These are phyloP conservation scores for Enteromius paludinosus DNA, from an alignment of 2,797 vertebrate genomes.

Conservation along the genomic window DNA sequence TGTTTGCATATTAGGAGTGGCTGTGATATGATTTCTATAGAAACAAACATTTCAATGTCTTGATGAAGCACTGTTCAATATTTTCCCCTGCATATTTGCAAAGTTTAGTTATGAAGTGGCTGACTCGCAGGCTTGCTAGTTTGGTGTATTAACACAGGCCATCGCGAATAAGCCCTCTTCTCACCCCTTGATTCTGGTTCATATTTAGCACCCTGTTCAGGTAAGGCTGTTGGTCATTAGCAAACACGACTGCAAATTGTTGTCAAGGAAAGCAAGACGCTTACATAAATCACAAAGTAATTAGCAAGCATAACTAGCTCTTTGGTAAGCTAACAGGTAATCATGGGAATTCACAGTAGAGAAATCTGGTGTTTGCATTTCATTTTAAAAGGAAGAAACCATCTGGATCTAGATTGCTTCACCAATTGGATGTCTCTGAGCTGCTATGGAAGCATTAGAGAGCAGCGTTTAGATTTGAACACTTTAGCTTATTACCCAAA, in stretches of 20 bases:
- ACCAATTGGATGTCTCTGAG: slow-evolving; percentile 7
- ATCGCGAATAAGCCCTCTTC: slow-evolving; percentile 5
- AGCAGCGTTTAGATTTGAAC: background rate
- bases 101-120: background rate
- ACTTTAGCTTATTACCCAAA: slow-evolving; percentile 17
- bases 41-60: slow-evolving; percentile 21
- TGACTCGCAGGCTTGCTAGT: background rate
- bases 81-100: background rate
- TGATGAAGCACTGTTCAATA: slow-evolving; percentile 4
- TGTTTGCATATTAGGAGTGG: slow-evolving; percentile 6
- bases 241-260: slow-evolving; percentile 5
- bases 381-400: background rate
- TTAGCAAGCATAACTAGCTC: slow-evolving; percentile 11
- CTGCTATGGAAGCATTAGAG: slow-evolving; percentile 16
- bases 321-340: slow-evolving; percentile 11
- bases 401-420: slow-evolving; percentile 34
- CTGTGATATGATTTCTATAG: slow-evolving; percentile 4
- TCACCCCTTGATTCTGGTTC: background rate
- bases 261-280: slow-evolving; percentile 20
- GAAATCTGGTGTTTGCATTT: background rate
- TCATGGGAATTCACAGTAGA: slow-evolving; percentile 7
- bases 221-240: slow-evolving; percentile 3
- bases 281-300: slow-evolving; percentile 18
- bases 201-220: slow-evolving; percentile 7
- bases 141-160: background rate